Conservation (phyloP, 2,113 vertebrate species). For the Plotosus lineatus region DNA sequence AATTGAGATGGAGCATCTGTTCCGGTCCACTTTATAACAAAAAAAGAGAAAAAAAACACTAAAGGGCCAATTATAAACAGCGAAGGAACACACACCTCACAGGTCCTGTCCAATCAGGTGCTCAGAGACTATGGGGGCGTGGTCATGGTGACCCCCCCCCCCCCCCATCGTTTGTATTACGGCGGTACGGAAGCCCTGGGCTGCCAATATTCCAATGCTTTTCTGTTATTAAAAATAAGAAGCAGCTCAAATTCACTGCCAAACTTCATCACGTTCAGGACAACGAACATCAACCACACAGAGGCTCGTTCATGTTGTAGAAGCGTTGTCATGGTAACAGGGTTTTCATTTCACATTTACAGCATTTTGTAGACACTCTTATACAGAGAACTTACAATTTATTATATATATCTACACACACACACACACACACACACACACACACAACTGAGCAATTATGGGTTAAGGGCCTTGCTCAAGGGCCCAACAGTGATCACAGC, state of each 20-base stretch:
- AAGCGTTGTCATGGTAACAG: background rate
- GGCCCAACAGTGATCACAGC: too few species aligned
- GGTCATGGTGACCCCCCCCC: background rate
- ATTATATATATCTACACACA: too few species aligned
- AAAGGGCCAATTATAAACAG: conserved; percentile 28
- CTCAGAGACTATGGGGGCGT: background rate
- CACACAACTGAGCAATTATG: too few species aligned
- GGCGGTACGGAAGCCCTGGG: background rate
- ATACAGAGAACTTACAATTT: too few species aligned
- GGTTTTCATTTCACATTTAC: background rate
- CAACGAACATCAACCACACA: background rate
- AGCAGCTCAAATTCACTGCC: background rate
- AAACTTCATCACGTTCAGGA: too few species aligned
- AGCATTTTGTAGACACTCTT: too few species aligned
- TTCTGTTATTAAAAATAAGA: background rate
- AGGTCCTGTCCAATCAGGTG: background rate
- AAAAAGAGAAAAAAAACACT: conserved; percentile 41
- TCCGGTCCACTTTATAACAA: conserved; percentile 47
- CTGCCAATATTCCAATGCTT: background rate
- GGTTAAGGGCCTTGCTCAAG: too few species aligned
- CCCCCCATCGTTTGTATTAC: background rate
- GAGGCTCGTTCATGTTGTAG: background rate
- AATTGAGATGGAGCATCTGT: conserved; percentile 78
- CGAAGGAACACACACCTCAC: background rate
- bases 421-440: too few species aligned